phyloP scores from a whole-genome alignment of 1,140 invertebrate genomes.

The Orchestia grillus region DNA sequence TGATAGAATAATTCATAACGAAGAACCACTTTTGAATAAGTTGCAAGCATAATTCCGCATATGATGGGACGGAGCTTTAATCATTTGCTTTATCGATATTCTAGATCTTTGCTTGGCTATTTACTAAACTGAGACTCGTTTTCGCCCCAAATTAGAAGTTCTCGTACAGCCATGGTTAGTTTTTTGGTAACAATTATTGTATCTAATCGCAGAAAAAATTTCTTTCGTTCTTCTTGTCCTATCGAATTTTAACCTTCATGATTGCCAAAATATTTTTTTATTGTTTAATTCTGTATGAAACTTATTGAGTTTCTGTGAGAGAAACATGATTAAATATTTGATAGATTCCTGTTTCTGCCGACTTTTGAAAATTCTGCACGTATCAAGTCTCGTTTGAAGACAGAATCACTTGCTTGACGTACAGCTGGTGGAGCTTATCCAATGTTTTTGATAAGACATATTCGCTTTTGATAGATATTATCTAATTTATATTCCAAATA shows the following conservation, averaged over 20 bases:
- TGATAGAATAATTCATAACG: not conserved
- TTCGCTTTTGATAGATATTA: not conserved
- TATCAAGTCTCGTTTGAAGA: too few species aligned
- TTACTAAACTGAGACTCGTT: not conserved
- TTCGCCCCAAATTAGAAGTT: not conserved
- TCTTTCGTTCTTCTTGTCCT: not conserved
- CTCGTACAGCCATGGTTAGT: not conserved
- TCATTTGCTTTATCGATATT: not conserved
- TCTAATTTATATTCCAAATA: not conserved
- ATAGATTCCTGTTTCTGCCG: not conserved
- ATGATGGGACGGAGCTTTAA: not conserved
- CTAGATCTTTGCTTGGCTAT: not conserved
- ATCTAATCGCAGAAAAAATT: too few species aligned
- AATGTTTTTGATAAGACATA: not conserved
- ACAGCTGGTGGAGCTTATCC: not conserved
- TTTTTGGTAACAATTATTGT: not conserved
- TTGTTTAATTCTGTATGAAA: not conserved
- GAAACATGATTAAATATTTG: not conserved
- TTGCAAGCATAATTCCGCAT: not conserved
- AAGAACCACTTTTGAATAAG: not conserved
- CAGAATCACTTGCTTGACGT: not conserved
- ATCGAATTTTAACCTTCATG: not conserved
- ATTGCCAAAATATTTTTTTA: too few species aligned
- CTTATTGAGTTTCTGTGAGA: not conserved
- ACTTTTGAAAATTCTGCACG: too few species aligned